A percentile compares a stretch with the other conserved stretches of the same genome.
Evolutionary conservation across 2,797 vertebrate species (phyloP).

Genomic region (Toxotes lorentzi): DNA sequence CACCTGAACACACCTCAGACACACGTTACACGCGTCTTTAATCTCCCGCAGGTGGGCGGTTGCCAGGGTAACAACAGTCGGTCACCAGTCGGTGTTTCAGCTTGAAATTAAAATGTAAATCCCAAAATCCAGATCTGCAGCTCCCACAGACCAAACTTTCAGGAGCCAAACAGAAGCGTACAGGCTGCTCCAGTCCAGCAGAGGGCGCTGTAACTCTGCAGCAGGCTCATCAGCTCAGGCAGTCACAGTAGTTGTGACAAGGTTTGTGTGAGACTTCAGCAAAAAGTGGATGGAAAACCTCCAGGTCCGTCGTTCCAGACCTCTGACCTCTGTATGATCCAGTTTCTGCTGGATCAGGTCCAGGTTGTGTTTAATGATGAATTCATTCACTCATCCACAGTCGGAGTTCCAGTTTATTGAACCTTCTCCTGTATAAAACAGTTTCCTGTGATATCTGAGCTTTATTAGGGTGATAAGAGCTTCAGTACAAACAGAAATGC

Average conservation of each 20-base stretch:
- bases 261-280: too few species aligned
- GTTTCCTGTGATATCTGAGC: too few species aligned
- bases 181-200: conserved; percentile 20
- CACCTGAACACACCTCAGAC: conserved; percentile 42
- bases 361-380: background rate
- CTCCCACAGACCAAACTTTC: background rate
- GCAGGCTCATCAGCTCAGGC: background rate
- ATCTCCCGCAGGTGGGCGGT: conserved; percentile 34
- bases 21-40: conserved; percentile 10
- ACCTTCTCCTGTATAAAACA: too few species aligned
- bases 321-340: too few species aligned
- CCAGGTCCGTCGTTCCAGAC: background rate
- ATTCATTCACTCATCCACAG: too few species aligned
- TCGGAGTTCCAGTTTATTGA: too few species aligned
- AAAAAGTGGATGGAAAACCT: background rate
- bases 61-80: conserved; percentile 37
- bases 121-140: conserved; percentile 21
- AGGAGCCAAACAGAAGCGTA: rapidly evolving
- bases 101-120: conserved; percentile 56
- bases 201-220: conserved; percentile 15
- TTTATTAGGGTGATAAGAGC: too few species aligned
- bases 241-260: too few species aligned
- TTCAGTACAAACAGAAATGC: too few species aligned
- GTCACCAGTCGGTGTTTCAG: background rate
- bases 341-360: background rate